Evolutionary conservation across 92 coral and sea anemone genomes (phyloP), one percentile per base, ranked within the genome.

Genomic region (Umimayanthus chanpuru): DNA sequence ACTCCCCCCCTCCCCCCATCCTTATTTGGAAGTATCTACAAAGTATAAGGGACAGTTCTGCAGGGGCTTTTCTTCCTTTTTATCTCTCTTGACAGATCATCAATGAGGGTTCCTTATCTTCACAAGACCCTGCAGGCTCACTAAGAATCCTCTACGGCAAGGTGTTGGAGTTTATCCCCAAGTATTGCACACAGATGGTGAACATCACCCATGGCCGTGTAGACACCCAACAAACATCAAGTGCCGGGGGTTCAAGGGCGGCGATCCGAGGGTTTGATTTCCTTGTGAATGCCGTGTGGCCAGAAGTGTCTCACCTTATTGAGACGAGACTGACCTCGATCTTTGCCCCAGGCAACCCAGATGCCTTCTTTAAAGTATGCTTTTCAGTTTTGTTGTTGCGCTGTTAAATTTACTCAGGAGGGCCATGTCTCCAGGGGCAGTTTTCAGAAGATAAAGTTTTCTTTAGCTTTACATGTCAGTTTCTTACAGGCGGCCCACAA

Each of bases 301-400:
- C 99, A 49, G 99, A 97, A 81, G 98, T 94, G 41, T 90, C 91
- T 10, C 84, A 92, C 23, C 92, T 94, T 8, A 82, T 95, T 66
- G 97, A 95, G 88, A 88, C 93, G 74, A 91, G 98, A 67, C 86
- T 95, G 79, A 88, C 93, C 32, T 95, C 99, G 21, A 95, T 97
- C 72, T 97, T 97, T 91, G 99, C 99, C 16, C 99, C 99, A 75
- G 99, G 99, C 58, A 96, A 97, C 79, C 98, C 99, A 25, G 97
- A 97, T 89, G 94, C 95, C 12, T 97, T 97, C 86, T 98, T 93
- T 85, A 96, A 97, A 94, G 99, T 97, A 58, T 21, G 90, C 4
- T 30, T 50, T 84, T 29, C 23, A 70, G 23, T 81, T 55, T 44
- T 38, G 9, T 39, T 49, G 23, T 70, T 47, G 16, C 73, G 36